Base-by-base conservation (phyloP, 2,797 vertebrate genomes). In the Sciurus carolinensis region DNA sequence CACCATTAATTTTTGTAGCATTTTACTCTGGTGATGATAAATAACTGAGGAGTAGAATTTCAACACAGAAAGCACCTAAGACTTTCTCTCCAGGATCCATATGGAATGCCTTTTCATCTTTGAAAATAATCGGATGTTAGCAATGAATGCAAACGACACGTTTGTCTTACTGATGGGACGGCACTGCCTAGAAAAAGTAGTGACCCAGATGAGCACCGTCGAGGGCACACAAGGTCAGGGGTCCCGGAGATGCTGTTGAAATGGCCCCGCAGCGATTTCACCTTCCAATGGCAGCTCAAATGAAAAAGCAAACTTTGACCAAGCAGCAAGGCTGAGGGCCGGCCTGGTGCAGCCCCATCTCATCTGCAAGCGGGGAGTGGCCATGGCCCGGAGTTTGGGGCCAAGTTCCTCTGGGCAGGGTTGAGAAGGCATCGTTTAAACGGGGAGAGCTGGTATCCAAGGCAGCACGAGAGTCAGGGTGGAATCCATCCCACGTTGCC, bases 1-100 rank as follows among this genome's bases (percentile, higher is more conserved):
- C 75, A 91, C 83, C 75, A 85, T 93, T 93, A 91, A 91, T 91
- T 95, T 97, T 86, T 80, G 50, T 84, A 42, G 69, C 28, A 26
- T 91, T 94, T 96, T 94, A 64, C 52, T 81, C 50, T 88, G 57
- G 39, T 4, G 66, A 42, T 85, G 69, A 96, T 62, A 89, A 91
- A 87, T 80, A 91, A 92, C 80, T 64, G 86, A 81, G 26, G 24
- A 9, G 39, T 79, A 87, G 71, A 84, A 77, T 94, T 91, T 95
- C 2, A 62, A 52, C 30, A 72, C 44, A 84, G n/a, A 83, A 92
- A 90, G 17, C 62, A 36, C 47, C 4, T 33, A 72, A 85, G 47
- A 69, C 62, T 87, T 95, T 91, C 47, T 72, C 57, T 87, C 80
- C 28, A 26, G 72, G 57, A 54, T 75, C 67, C 33, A 12, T 67